Conservation (phyloP, 2,113 vertebrate genomes). For the Ia io region DNA sequence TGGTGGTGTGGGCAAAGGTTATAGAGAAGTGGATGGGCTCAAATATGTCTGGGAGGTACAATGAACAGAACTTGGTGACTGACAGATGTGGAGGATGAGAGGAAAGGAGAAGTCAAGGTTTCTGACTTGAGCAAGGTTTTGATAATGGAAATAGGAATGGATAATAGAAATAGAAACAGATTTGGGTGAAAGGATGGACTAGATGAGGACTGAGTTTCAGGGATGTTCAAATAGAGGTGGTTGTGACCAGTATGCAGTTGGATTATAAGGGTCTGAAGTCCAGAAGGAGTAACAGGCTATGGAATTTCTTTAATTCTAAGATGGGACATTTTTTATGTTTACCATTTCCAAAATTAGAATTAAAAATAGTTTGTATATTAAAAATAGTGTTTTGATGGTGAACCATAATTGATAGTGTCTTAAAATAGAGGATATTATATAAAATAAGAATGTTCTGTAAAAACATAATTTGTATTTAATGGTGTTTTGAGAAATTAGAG, state of each 20-base stretch:
- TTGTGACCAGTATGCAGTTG: background rate
- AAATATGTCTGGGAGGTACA: background rate
- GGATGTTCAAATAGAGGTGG: background rate
- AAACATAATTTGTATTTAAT: background rate
- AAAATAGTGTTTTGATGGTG: constrained; percentile 19
- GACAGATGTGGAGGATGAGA: background rate
- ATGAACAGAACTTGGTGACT: background rate
- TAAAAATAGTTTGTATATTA: constrained; percentile 7
- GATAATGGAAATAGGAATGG: background rate
- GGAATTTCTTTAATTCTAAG: background rate
- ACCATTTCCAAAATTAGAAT: constrained; percentile 15
- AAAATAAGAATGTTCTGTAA: background rate
- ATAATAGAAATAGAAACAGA: background rate
- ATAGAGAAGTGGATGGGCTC: background rate
- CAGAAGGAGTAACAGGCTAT: background rate
- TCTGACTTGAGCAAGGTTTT: constrained; percentile 12
- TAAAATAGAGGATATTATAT: background rate
- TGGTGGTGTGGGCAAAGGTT: background rate
- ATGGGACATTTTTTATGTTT: background rate
- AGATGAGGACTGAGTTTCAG: background rate
- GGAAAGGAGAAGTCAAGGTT: background rate
- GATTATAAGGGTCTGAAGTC: background rate
- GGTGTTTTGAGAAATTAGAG: background rate
- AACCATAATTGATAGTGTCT: background rate
- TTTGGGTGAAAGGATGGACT: background rate